Evolutionary conservation across 1,140 invertebrate genomes (phyloP), one percentile per base, ranked within the genome.

Genomic region (Micrasema minimum): DNA sequence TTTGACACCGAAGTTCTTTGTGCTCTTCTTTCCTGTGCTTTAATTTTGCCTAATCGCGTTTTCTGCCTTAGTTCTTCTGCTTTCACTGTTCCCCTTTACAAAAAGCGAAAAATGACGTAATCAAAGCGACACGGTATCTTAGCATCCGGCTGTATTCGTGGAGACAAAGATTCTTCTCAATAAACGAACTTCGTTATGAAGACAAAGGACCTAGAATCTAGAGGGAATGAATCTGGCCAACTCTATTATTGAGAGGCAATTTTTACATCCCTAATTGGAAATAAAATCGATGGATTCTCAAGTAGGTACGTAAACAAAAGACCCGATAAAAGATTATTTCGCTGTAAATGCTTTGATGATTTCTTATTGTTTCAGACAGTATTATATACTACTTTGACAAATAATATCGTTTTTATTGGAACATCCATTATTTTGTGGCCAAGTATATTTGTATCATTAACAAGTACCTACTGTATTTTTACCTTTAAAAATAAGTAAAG

Each of bases 1-100:
- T 55, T 66, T 66, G 62, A 71, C 69, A 57, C 61, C 72, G 64
- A 18, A 43, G 50, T 67, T 59, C 57, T 67, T 72, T 67, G 55
- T 72, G 53, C n/a, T 16, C 35, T 16, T 53, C 35, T 45, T 48
- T 45, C 31, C 62, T 66, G 48, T 66, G 46, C 68, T 71, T 64
- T 74, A 74, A 74, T 74, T 74, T 74, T 70, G 55, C 68, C 72
- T 74, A 74, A 74, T 74, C 72, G 62, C 68, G 72, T 74, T 74
- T 74, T 70, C 61, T 70, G 61, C 66, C 71, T 37, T 72, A 31
- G 53, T 45, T 66, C 41, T 43, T 43, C 18, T 37, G 16, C 26
- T 16, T 53, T 11, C 46, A 6, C n/a, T 14, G 11, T 38, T 7
- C 64, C 23, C 38, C 37, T 11, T 31, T 20, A n/a, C 26, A 53